A percentile compares a stretch with the other conserved stretches of the same genome.
These are phyloP conservation scores for Gallinago solitaria DNA, from an alignment of 2,797 vertebrate genomes.

Conservation along the genomic window DNA sequence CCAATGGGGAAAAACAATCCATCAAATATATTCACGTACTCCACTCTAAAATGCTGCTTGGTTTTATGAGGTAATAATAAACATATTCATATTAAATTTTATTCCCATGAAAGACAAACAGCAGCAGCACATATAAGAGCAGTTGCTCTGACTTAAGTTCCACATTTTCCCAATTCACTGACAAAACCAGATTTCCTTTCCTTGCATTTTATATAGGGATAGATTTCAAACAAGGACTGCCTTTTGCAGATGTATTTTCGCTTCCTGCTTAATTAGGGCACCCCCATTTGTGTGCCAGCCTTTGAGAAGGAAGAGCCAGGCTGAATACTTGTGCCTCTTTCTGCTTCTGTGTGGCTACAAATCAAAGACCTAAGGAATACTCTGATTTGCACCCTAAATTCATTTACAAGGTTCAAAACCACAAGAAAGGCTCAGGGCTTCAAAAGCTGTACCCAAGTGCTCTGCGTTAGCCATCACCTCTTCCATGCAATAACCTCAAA, in stretches of 20 bases:
- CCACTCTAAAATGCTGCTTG: neutral
- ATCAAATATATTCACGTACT: constrained; percentile 11
- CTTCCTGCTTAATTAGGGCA: neutral
- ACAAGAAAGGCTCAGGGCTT: neutral
- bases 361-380: neutral
- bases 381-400: neutral
- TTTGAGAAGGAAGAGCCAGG: neutral
- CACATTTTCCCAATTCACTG: neutral
- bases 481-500: neutral
- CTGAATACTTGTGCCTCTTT: neutral
- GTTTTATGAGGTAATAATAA: constrained; percentile 52
- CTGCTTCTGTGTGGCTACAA: neutral
- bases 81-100: constrained; percentile 26
- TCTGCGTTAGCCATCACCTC: neutral
- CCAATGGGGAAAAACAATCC: constrained; percentile 3
- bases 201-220: neutral
- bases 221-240: neutral
- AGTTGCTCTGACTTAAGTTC: neutral
- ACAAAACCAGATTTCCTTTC: neutral
- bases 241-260: constrained; percentile 7
- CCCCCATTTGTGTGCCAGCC: neutral
- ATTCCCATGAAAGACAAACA: neutral
- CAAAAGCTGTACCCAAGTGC: neutral
- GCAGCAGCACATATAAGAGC: neutral
- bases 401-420: neutral